These are phyloP conservation scores for Loripinus fragilis DNA, from an alignment of 2,888 invertebrate genomes.

Conservation along the genomic window DNA sequence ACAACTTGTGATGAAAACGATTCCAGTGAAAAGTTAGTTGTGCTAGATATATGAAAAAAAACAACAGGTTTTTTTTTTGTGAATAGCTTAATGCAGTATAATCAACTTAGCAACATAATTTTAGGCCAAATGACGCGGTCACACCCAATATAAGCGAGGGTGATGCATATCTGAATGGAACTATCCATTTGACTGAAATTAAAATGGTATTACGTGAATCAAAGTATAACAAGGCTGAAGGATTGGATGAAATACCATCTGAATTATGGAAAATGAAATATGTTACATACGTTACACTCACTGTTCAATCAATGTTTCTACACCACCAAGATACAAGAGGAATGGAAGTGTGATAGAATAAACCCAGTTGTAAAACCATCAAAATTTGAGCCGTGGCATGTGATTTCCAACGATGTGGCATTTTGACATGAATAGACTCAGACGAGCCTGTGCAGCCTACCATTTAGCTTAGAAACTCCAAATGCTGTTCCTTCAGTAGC, in stretches of 20 bases:
- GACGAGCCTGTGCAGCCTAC: too few relatives aligned
- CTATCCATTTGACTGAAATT: neutral
- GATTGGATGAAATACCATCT: neutral
- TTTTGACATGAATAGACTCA: too few relatives aligned
- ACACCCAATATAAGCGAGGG: neutral
- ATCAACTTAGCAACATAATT: neutral
- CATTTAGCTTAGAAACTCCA: too few relatives aligned
- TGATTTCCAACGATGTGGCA: too few relatives aligned
- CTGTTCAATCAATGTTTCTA: neutral
- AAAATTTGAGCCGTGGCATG: too few relatives aligned
- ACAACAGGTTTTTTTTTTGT: too few relatives aligned
- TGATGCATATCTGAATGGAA: neutral
- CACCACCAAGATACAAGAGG: neutral
- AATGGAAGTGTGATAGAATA: constrained; percentile 5
- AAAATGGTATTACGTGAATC: neutral
- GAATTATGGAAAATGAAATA: neutral
- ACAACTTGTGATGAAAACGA: neutral
- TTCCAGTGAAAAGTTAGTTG: neutral
- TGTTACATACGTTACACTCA: neutral
- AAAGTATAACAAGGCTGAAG: neutral
- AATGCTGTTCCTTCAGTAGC: too few relatives aligned
- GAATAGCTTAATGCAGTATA: neutral
- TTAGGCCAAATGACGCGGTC: neutral
- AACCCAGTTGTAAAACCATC: neutral
- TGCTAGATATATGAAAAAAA: neutral